Percentiles rank a stretch among this genome's conserved stretches.
These are phyloP conservation scores for Emydura subglobosa DNA, from an alignment of 2,113 vertebrate species.

Conservation along the genomic window DNA sequence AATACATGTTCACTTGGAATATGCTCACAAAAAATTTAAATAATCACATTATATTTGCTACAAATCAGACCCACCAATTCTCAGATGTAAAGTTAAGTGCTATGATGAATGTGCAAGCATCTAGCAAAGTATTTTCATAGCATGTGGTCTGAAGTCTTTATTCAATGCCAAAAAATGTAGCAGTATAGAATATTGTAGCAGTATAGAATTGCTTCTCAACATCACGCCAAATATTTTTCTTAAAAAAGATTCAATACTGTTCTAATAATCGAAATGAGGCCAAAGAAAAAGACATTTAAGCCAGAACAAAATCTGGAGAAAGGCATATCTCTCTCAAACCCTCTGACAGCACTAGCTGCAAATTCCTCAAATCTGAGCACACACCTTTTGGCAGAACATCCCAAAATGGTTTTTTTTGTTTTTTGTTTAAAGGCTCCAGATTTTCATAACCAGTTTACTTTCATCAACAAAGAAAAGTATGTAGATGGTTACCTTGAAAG, in stretches of 20 bases:
- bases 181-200: background rate
- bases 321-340: constrained; percentile 36
- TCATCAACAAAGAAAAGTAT: constrained; percentile 38
- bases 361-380: constrained; percentile 22
- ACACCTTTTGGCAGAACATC: constrained; percentile 59
- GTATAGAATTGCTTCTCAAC: background rate
- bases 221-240: background rate
- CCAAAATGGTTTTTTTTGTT: constrained; percentile 20
- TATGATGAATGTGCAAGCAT: background rate
- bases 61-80: background rate
- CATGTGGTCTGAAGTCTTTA: background rate
- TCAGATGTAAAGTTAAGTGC: background rate
- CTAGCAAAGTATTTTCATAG: background rate
- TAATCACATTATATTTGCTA: background rate
- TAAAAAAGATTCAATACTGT: background rate
- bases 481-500: constrained; percentile 31
- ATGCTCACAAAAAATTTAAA: background rate
- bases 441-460: constrained; percentile 51
- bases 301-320: constrained; percentile 19
- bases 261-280: constrained; percentile 22
- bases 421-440: background rate
- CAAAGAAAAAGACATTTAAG: background rate
- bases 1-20: background rate
- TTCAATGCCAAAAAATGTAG: background rate
- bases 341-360: background rate